Percentiles rank a stretch among this genome's conserved stretches.
Evolutionary conservation across 2,888 invertebrate genomes (phyloP).

Genomic region (Thera obeliscata): DNA sequence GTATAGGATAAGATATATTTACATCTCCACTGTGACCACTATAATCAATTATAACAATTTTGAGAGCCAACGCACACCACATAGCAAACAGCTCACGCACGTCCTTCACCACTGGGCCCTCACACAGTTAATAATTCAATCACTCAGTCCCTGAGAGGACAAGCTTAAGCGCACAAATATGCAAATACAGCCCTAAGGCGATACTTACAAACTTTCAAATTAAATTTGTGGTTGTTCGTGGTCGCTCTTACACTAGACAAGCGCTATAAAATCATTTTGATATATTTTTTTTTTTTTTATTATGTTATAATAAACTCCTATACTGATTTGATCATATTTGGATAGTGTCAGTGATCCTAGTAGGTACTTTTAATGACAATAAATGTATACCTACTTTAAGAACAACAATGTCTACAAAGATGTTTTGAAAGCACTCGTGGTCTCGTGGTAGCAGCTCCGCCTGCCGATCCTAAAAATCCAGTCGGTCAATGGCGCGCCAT

Average conservation of each 20-base stretch:
- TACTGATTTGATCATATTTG: too few relatives aligned
- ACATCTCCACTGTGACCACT: slow-evolving; percentile 1
- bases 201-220: slow-evolving; percentile 67
- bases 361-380: too few relatives aligned
- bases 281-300: too few relatives aligned
- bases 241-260: slow-evolving; percentile 3
- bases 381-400: too few relatives aligned
- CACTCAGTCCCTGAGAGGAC: slow-evolving; percentile 59
- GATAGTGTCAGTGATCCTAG: too few relatives aligned
- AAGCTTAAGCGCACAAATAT: slow-evolving; percentile 73
- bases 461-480: too few relatives aligned
- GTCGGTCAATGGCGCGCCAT: too few relatives aligned
- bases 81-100: slow-evolving; percentile 71
- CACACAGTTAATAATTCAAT: slow-evolving; percentile 79
- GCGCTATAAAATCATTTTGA: not conserved
- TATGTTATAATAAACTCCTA: too few relatives aligned
- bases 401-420: too few relatives aligned
- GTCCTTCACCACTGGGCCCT: slow-evolving; percentile 64
- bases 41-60: slow-evolving; percentile 70
- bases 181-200: slow-evolving; percentile 61
- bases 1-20: not conserved
- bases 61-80: slow-evolving; percentile 50
- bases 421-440: too few relatives aligned
- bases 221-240: slow-evolving; percentile 52
- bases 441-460: too few relatives aligned